Evolutionary conservation across 1,140 invertebrate genomes (phyloP), one percentile per base, ranked within the genome.

Genomic region (Drosophila yakuba): DNA sequence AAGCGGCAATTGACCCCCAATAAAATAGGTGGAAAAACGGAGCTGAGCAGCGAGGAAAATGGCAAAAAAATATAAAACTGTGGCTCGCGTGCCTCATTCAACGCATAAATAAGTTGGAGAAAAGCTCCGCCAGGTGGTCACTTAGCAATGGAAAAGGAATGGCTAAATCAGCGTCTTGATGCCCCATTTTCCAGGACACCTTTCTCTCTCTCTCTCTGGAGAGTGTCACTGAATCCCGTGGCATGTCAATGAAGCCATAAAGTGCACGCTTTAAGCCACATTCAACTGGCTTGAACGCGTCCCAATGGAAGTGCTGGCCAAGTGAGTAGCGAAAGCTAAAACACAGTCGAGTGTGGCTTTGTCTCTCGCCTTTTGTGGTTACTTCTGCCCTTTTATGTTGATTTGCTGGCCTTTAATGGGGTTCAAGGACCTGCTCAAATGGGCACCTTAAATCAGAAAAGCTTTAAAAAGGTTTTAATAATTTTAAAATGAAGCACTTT

Each of bases 221-320:
- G 61, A 45, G 74, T 77, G 74, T 77, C 73, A 77, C 50, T 67
- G 83, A 86, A 82, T 57, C 79, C 83, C 47, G 56, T 52, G 57
- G 67, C 83, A 88, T 86, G 83, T 88, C 79, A 86, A 86, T 88
- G 79, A 86, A 86, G 79, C 83, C 83, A 80, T 88, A 88, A 88
- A 86, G 79, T 80, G 74, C 67, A 57, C 82, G 54, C 57, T 81
- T 78, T 80, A 63, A 67, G 60, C 55, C 63, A 68, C 59, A 76
- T 82, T 79, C 79, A 73, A 73, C 78, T 76, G 63, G 67, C 10
- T 73, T 76, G 63, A 36, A 35, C 48, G 35, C 67, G 39, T 67
- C 75, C 64, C 78, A 74, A 81, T 78, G 64, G 62, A 68, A 86
- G 56, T 43, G 17, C 47, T 23, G 56, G 45, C 61, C 60, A 72